Evolutionary conservation across 2,797 vertebrate genomes (phyloP), one percentile per base, ranked within the genome.

Genomic region (Lophotriccus pileatus): DNA sequence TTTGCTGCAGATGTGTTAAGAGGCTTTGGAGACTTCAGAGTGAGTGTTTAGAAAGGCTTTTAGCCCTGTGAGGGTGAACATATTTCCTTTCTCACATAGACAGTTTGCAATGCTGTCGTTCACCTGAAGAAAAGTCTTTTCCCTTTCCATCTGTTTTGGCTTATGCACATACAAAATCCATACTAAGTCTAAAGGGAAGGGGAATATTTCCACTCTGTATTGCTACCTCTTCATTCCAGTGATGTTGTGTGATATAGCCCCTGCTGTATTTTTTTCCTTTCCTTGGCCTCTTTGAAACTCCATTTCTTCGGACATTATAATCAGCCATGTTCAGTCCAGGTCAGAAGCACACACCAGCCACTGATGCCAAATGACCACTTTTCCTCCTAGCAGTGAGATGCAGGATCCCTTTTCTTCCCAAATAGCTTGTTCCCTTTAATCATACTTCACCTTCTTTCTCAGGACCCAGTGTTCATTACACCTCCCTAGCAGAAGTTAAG

Each of bases 231-330:
- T 80, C 10, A 15, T 60, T 53, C 27, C 36, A 19, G 24, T 25
- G 3, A 10, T 69, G 8, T 12, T 66, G 3, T 39, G 19, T 22
- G 8, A 28, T 37, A n/a, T 7, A 20, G 10, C 4, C 3, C 5
- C 18, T 59, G 17, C 4, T 59, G 8, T 74, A 36, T 7, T 55
- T 78, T 63, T 63, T 28, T 41, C 23, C 6, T 49, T 64, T 15
- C 20, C 14, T n/a, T 50, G 7, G 13, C 9, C 22, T 56, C 49
- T 27, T 50, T 37, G 30, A 91, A 63, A 78, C 24, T 59, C 24
- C 3, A 3, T 52, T 77, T 78, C 30, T 70, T 84, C 46, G n/a
- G 27, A 55, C 4, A 34, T 50, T 59, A 21, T 27, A 63, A 59
- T 39, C 13, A 81, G 10, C 32, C 3, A 13, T 25, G 9, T 49